Evolutionary conservation across 2,797 vertebrate species (phyloP).

Genomic region (Moxostoma hubbsi): DNA sequence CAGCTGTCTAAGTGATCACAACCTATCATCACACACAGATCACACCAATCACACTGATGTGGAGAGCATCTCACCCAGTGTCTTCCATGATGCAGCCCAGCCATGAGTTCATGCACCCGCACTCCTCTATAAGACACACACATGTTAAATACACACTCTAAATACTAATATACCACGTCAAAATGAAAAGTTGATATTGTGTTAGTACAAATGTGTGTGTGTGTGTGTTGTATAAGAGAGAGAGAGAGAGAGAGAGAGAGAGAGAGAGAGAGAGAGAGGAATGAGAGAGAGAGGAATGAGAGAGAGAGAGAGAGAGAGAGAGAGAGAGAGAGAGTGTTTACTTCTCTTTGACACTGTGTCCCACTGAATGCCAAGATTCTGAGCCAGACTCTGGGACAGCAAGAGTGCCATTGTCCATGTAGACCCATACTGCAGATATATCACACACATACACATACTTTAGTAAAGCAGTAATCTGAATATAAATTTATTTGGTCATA

Average conservation of each 20-base stretch:
- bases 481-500: too few species aligned
- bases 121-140: constrained; percentile 84
- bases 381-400: constrained; percentile 92
- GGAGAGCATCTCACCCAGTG: constrained; percentile 83
- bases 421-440: constrained; percentile 84
- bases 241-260: too few species aligned
- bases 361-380: constrained; percentile 98
- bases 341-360: constrained; percentile 91
- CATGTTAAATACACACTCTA: neutral
- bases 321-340: constrained; percentile 68
- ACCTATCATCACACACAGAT: too few species aligned
- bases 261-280: too few species aligned
- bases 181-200: neutral
- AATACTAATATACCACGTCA: neutral
- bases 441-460: constrained; percentile 28
- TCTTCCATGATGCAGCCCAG: constrained; percentile 98
- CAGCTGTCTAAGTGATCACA: too few species aligned
- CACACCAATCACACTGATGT: neutral
- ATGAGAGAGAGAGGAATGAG: too few species aligned
- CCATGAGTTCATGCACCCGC: constrained; percentile 91
- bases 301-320: too few species aligned
- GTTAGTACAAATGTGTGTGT: too few species aligned
- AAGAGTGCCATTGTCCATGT: constrained; percentile 86
- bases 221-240: too few species aligned
- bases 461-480: too few species aligned